Conservation (phyloP, 2,113 vertebrate genomes). For the Oceanites oceanicus region DNA sequence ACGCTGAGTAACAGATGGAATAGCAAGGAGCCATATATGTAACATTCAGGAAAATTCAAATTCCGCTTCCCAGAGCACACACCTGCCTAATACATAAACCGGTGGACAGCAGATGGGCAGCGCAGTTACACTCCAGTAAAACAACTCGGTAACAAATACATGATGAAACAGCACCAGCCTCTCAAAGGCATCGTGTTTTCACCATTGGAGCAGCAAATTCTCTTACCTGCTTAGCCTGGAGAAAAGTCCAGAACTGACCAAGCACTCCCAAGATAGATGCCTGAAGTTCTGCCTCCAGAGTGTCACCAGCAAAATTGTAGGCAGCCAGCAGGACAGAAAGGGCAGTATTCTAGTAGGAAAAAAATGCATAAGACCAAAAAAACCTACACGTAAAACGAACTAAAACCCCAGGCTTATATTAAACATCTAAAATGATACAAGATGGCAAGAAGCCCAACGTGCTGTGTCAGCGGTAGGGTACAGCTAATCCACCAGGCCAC, state of each 20-base stretch:
- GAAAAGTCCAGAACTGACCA: conserved; percentile 79
- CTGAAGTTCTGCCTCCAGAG: conserved; percentile 63
- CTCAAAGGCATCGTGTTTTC: not conserved
- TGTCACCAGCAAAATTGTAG: conserved; percentile 69
- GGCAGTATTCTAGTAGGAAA: conserved; percentile 75
- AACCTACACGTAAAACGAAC: not conserved
- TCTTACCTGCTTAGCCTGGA: conserved; percentile 83
- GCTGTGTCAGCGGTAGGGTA: not conserved
- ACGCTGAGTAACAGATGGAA: not conserved
- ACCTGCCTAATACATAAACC: not conserved
- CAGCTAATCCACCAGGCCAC: not conserved
- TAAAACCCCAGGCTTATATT: not conserved
- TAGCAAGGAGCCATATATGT: not conserved
- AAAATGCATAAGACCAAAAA: not conserved
- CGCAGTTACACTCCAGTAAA: not conserved
- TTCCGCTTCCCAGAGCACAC: not conserved
- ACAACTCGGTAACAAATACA: not conserved
- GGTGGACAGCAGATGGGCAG: not conserved
- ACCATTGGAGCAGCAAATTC: not conserved
- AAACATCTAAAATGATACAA: not conserved
- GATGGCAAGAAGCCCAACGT: not conserved
- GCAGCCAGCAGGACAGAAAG: conserved; percentile 77
- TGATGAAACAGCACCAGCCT: not conserved
- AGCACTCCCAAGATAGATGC: conserved; percentile 61
- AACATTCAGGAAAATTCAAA: not conserved